Evolutionary conservation across 1,140 invertebrate genomes (phyloP), one percentile per base, ranked within the genome.

Genomic region (Chionoecetes opilio): DNA sequence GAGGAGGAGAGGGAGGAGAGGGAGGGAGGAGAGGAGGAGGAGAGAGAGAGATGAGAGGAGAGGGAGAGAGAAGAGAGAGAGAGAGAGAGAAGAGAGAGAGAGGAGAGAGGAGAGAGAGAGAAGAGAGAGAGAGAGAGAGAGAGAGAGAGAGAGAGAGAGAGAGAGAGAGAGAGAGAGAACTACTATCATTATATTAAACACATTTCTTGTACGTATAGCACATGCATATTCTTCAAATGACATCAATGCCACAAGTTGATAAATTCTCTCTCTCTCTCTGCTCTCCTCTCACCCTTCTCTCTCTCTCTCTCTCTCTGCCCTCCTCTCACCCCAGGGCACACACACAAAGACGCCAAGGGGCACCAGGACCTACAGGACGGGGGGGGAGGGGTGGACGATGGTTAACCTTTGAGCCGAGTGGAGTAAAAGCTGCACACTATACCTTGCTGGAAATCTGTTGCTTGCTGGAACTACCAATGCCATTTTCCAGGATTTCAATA

Each of bases 31-130:
- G 34, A 5, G 34, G 32, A 37, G 86, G 34, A 26, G 21, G 32
- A 37, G 32, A 37, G 86, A 38, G 86, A 35, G 86, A 37, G 86
- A 37, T 14, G 26, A 34, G 26, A 11, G 26, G 86, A 37, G 86
- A 37, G 37, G 11, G 86, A 37, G 26, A 37, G 32, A 37, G 37
- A 37, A 31, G 37, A 37, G 32, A 37, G 86, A n/a, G 86, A n/a
- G 37, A 35, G 86, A 37, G 86, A 37, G 86, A 37, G 32, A 37
- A 31, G 37, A 37, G 86, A n/a, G 86, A n/a, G 86, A 37, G 86
- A 37, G 31, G 84, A 29, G 84, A 29, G 31, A 31, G 84, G 31
- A 31, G 86, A 37, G 86, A 38, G 37, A 37, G 37, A n/a, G 32
- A 37, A 29, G 86, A 37, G 37, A n/a, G 86, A 37, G 86, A 38